Conservation (phyloP, 1,140 invertebrate genomes). For the Drosophila takahashii region DNA sequence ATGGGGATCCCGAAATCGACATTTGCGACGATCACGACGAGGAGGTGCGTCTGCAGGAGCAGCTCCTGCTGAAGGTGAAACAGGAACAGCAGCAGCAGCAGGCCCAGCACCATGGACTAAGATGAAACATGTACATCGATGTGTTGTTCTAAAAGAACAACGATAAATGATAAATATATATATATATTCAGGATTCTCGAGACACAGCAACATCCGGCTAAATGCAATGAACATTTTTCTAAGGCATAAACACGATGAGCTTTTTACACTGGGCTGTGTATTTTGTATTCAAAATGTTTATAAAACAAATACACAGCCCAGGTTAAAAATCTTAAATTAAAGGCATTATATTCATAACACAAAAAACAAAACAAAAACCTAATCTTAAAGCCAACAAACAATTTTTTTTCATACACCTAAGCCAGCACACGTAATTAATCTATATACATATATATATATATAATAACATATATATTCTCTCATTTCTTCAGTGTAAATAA, state of each 20-base stretch:
- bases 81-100: slow-evolving; percentile 58
- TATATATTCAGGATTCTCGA: slow-evolving; percentile 5
- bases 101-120: slow-evolving; percentile 36
- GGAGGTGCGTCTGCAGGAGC: slow-evolving; percentile 55
- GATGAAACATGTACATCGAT: slow-evolving; percentile 84
- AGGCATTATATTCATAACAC: slow-evolving; percentile 34
- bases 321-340: slow-evolving; percentile 12
- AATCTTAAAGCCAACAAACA: slow-evolving; percentile 33
- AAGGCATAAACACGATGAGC: slow-evolving; percentile 15
- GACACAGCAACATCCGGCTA: slow-evolving; percentile 9
- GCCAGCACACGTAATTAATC: slow-evolving; percentile 31
- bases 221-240: slow-evolving; percentile 57
- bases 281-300: not conserved
- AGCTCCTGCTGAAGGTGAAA: slow-evolving; percentile 73
- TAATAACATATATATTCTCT: slow-evolving; percentile 39
- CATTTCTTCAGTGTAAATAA: slow-evolving; percentile 65
- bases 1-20: slow-evolving; percentile 74
- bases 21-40: slow-evolving; percentile 79
- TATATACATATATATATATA: not conserved
- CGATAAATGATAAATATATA: no score
- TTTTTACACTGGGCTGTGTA: not conserved
- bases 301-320: not conserved
- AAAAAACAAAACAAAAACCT: slow-evolving; percentile 21
- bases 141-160: slow-evolving; percentile 67
- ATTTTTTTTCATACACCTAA: slow-evolving; percentile 77